phyloP scores from a whole-genome alignment of 2,113 vertebrate genomes.

The Dasyurus viverrinus region DNA sequence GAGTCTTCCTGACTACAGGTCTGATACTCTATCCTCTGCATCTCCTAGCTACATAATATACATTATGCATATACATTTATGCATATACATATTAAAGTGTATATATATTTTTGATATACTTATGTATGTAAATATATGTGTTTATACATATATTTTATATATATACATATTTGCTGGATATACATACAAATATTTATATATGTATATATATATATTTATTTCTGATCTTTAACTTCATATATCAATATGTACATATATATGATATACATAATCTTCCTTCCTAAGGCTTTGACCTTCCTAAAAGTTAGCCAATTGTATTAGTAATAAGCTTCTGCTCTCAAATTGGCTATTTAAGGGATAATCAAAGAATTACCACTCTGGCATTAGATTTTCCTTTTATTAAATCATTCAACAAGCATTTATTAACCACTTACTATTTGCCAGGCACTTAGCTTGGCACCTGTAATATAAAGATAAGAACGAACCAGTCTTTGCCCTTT shows the following conservation, averaged over 20 bases:
- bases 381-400: neutral
- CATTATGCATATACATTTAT: neutral
- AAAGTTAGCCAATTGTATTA: neutral
- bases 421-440: neutral
- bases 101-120: too few relatives aligned
- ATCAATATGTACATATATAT: neutral
- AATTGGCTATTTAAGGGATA: neutral
- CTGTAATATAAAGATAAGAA: neutral
- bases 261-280: neutral
- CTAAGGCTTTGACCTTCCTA: neutral
- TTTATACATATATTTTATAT: too few relatives aligned
- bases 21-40: neutral
- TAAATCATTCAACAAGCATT: neutral
- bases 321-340: neutral
- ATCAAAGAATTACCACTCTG: neutral
- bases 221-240: neutral
- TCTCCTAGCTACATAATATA: neutral
- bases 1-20: neutral
- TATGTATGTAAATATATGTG: too few relatives aligned
- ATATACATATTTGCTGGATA: too few relatives aligned
- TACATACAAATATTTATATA: neutral
- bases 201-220: neutral
- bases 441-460: neutral
- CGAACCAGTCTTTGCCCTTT: neutral
- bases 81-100: neutral